These are phyloP conservation scores for Neotoxoptera formosana DNA, from an alignment of 1,140 invertebrate species.

Conservation along the genomic window DNA sequence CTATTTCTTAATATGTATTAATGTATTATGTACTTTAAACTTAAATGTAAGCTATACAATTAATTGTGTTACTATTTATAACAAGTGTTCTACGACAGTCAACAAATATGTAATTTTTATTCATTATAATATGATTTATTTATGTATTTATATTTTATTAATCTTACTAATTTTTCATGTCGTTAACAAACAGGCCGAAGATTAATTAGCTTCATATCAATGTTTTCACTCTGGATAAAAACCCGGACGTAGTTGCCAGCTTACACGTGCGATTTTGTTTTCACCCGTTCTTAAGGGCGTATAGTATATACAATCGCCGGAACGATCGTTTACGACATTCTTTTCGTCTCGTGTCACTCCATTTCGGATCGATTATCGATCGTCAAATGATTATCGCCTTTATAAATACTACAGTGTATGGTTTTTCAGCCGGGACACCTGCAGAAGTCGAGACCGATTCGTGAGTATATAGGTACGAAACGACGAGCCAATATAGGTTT, in stretches of 20 bases:
- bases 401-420: neutral
- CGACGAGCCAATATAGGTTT: conserved; percentile 12
- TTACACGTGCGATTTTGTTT: neutral
- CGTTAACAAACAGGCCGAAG: too few species aligned
- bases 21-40: too few species aligned
- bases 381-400: neutral
- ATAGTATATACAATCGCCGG: neutral
- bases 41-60: too few species aligned
- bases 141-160: too few species aligned
- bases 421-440: neutral
- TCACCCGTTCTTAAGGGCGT: neutral
- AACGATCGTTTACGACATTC: neutral
- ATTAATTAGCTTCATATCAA: neutral
- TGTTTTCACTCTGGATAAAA: neutral
- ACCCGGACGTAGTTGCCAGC: neutral
- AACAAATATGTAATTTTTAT: too few species aligned
- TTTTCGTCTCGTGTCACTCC: neutral
- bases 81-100: too few species aligned
- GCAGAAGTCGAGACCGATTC: neutral
- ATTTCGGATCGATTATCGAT: neutral
- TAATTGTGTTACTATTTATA: too few species aligned
- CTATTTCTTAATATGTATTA: too few species aligned
- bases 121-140: too few species aligned
- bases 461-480: neutral
- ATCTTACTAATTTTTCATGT: too few species aligned